Evolutionary conservation across 92 coral and sea anemone species (phyloP).

Genomic region (Meandrina meandrites): DNA sequence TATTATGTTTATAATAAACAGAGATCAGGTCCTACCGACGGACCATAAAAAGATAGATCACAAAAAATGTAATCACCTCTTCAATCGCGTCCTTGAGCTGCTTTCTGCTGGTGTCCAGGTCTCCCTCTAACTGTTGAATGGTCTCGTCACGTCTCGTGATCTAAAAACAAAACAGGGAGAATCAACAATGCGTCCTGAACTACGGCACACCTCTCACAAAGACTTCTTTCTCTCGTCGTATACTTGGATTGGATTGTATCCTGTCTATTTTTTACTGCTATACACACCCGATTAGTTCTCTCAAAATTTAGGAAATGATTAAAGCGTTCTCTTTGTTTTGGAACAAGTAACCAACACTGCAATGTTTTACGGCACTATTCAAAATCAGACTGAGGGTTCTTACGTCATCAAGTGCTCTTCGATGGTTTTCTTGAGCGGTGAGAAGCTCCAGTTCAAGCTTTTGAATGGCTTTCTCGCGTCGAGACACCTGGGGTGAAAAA

Average conservation of each 20-base stretch:
- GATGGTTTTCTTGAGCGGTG: constrained; percentile 84
- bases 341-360: neutral
- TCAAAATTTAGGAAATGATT: too few relatives aligned
- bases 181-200: too few relatives aligned
- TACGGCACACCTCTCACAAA: too few relatives aligned
- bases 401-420: constrained; percentile 94
- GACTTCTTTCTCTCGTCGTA: too few relatives aligned
- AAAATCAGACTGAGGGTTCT: constrained; percentile 21
- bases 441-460: constrained; percentile 94
- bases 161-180: constrained; percentile 36
- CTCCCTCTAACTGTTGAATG: constrained; percentile 72
- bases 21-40: neutral
- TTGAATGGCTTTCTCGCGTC: constrained; percentile 96
- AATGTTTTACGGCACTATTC: neutral
- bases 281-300: too few relatives aligned
- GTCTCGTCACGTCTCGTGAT: constrained; percentile 83
- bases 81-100: constrained; percentile 87
- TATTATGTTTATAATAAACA: neutral
- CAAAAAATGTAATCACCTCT: constrained; percentile 66
- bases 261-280: too few relatives aligned
- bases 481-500: constrained; percentile 63
- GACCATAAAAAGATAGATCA: neutral
- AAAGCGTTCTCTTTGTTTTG: neutral
- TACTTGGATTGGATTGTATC: too few relatives aligned
- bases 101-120: constrained; percentile 70